phyloP scores from a whole-genome alignment of 2,888 invertebrate genomes.

The Noctua comes region DNA sequence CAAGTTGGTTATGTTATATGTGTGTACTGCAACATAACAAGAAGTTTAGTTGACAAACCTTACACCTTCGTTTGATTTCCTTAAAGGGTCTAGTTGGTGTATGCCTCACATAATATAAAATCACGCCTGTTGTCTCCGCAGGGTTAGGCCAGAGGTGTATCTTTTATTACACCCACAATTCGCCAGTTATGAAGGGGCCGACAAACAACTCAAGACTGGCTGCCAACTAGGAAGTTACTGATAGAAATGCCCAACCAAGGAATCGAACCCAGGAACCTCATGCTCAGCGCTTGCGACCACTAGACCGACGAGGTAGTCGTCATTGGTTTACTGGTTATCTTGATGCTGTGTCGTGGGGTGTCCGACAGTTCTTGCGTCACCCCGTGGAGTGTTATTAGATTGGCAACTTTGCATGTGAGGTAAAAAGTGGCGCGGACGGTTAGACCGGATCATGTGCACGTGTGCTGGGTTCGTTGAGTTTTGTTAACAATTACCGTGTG shows the following conservation, averaged over 20 bases:
- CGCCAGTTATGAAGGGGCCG: background rate
- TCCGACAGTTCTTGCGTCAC: constrained; percentile 47
- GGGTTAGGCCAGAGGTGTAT: background rate
- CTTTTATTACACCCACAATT: background rate
- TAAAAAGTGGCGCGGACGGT: constrained; percentile 48
- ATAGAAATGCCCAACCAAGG: background rate
- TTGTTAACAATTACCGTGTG: background rate
- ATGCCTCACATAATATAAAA: background rate
- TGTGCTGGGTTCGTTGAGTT: constrained; percentile 1
- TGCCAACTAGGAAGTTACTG: background rate
- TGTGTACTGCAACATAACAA: background rate
- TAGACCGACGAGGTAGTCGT: background rate
- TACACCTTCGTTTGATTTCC: background rate
- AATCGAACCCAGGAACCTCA: background rate
- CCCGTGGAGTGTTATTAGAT: constrained; percentile 56
- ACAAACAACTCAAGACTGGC: background rate
- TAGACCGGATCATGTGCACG: constrained; percentile 2
- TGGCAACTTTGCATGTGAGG: constrained; percentile 52
- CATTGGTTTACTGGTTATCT: background rate
- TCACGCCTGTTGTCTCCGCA: background rate
- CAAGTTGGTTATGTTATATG: background rate
- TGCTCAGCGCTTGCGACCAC: background rate
- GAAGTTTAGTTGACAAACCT: background rate
- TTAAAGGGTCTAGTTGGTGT: background rate
- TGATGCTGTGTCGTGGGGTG: constrained; percentile 19